Percentiles rank a stretch among this genome's conserved stretches.
phyloP scores from a whole-genome alignment of 1,140 invertebrate species.

The Trichonephila clavipes region DNA sequence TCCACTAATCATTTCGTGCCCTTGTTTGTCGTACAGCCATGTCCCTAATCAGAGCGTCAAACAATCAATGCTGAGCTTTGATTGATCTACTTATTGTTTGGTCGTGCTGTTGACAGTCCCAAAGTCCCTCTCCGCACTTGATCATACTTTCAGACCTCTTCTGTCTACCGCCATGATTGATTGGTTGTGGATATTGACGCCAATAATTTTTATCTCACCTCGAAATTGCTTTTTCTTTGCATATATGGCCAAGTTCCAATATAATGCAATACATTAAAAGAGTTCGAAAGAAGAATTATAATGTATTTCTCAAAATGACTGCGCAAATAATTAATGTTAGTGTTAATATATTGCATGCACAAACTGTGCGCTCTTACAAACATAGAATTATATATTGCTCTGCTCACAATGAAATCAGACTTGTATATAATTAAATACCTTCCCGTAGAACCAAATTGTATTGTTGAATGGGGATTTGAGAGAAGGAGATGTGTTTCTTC shows the following conservation, averaged over 20 bases:
- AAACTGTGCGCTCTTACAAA: too few species aligned
- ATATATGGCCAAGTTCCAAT: background rate
- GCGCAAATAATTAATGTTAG: too few species aligned
- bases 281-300: background rate
- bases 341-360: too few species aligned
- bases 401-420: too few species aligned
- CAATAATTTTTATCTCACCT: constrained; percentile 70
- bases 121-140: constrained; percentile 15
- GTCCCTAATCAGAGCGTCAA: constrained; percentile 54
- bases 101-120: constrained; percentile 66
- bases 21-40: constrained; percentile 61
- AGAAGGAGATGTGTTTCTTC: too few species aligned
- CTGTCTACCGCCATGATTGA: constrained; percentile 58
- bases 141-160: constrained; percentile 51
- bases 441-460: too few species aligned
- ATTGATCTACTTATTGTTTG: constrained; percentile 74
- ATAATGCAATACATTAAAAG: background rate
- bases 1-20: background rate
- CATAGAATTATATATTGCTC: too few species aligned
- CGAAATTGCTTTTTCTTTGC: constrained; percentile 33
- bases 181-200: constrained; percentile 66
- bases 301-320: background rate
- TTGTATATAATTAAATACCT: too few species aligned
- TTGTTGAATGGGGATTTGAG: too few species aligned
- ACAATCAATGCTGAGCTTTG: constrained; percentile 61